These are phyloP conservation scores for Alethe castanea DNA, from an alignment of 2,113 vertebrate species.

Conservation along the genomic window DNA sequence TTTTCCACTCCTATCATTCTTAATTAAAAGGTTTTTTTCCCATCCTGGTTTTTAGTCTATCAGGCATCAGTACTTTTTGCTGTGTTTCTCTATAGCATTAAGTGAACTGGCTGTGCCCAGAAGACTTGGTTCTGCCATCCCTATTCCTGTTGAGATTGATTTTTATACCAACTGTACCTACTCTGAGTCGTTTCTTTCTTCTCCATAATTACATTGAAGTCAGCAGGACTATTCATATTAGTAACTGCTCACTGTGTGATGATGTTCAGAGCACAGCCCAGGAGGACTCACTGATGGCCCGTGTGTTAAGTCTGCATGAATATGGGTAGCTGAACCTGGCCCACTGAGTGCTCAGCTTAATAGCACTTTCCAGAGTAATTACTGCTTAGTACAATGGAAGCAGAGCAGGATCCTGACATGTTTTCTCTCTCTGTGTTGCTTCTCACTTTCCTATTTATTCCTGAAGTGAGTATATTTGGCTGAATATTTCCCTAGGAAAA, in stretches of 20 bases:
- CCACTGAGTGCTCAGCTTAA: not conserved
- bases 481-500: not conserved
- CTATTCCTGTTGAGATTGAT: constrained; percentile 14
- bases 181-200: not conserved
- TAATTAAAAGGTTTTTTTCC: constrained; percentile 36
- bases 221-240: not conserved
- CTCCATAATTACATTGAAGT: constrained; percentile 30
- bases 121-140: constrained; percentile 1
- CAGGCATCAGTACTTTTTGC: not conserved
- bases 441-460: constrained; percentile 39
- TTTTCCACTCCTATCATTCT: constrained; percentile 31
- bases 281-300: not conserved
- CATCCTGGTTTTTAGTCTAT: constrained; percentile 22
- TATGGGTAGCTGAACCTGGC: not conserved
- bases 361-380: constrained; percentile 28
- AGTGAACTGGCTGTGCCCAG: not conserved
- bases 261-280: not conserved
- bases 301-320: not conserved
- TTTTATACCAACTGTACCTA: not conserved
- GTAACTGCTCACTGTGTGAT: not conserved
- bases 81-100: not conserved
- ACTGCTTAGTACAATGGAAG: not conserved
- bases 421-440: constrained; percentile 17
- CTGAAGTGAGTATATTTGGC: constrained; percentile 31
- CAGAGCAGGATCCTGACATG: constrained; percentile 3